phyloP scores from a whole-genome alignment of 2,888 invertebrate genomes.

The Seladonia tumulorum region DNA sequence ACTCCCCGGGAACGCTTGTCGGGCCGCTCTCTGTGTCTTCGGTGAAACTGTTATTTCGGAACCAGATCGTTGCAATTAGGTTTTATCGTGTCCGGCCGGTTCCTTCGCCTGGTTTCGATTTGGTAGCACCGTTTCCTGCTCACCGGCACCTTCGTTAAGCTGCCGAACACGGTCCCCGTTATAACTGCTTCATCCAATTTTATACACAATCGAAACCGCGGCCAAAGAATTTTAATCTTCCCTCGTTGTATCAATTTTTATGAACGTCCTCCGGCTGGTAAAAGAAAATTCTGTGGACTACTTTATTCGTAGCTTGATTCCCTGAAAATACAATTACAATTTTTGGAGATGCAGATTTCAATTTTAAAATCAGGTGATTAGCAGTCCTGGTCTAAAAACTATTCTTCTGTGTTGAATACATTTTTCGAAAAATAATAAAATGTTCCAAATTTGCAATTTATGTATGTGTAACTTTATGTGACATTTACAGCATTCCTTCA shows the following conservation, averaged over 20 bases:
- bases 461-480: too few species aligned
- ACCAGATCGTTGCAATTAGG: conserved; percentile 25
- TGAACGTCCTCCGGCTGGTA: not conserved
- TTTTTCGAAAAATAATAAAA: too few species aligned
- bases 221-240: not conserved
- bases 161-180: not conserved
- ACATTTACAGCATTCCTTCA: not conserved
- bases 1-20: conserved; percentile 35
- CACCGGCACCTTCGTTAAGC: not conserved
- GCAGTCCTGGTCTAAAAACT: too few species aligned
- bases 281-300: not conserved
- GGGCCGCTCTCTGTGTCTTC: conserved; percentile 8
- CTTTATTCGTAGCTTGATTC: too few species aligned
- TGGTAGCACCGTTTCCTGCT: not conserved
- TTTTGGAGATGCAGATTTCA: too few species aligned
- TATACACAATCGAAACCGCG: not conserved
- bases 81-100: conserved; percentile 9
- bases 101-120: conserved; percentile 8
- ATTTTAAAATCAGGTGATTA: too few species aligned
- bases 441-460: too few species aligned
- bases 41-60: conserved; percentile 34
- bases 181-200: not conserved
- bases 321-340: too few species aligned
- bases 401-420: too few species aligned
- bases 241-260: not conserved